These are phyloP conservation scores for Geotrupes spiniger DNA, from an alignment of 2,888 invertebrate genomes.

Conservation along the genomic window DNA sequence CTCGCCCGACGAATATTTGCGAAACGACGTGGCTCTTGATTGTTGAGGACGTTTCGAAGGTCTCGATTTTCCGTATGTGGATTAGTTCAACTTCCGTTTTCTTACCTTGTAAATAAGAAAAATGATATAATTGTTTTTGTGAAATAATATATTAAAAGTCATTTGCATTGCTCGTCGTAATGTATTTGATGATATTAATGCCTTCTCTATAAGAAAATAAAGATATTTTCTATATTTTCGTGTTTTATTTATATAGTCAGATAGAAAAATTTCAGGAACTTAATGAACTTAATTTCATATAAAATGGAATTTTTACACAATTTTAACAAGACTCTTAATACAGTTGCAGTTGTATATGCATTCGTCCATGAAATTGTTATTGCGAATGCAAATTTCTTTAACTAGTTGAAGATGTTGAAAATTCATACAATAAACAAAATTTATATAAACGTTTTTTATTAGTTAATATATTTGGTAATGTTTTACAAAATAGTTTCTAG, in stretches of 20 bases:
- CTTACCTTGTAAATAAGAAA: conserved; percentile 7
- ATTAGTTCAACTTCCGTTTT: background rate
- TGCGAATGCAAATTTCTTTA: too few species aligned
- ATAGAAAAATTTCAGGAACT: too few species aligned
- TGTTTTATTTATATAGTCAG: conserved; percentile 17
- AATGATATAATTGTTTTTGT: conserved; percentile 18
- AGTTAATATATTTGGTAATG: too few species aligned
- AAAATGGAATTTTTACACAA: too few species aligned
- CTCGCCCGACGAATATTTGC: background rate
- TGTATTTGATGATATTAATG: conserved; percentile 43
- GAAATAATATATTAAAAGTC: conserved; percentile 23
- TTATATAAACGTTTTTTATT: too few species aligned
- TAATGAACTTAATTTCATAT: too few species aligned
- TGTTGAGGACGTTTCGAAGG: background rate
- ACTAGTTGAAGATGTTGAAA: too few species aligned
- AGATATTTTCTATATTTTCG: conserved; percentile 43
- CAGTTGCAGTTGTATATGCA: too few species aligned
- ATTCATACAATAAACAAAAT: too few species aligned
- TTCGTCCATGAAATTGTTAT: too few species aligned
- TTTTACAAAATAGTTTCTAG: too few species aligned
- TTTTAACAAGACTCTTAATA: too few species aligned
- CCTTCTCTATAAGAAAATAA: conserved; percentile 44
- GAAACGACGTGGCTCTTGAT: background rate
- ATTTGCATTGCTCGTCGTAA: conserved; percentile 37
- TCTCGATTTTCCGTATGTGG: background rate